Base-by-base conservation (phyloP, 2,113 vertebrate genomes). In the Microtus pennsylvanicus region DNA sequence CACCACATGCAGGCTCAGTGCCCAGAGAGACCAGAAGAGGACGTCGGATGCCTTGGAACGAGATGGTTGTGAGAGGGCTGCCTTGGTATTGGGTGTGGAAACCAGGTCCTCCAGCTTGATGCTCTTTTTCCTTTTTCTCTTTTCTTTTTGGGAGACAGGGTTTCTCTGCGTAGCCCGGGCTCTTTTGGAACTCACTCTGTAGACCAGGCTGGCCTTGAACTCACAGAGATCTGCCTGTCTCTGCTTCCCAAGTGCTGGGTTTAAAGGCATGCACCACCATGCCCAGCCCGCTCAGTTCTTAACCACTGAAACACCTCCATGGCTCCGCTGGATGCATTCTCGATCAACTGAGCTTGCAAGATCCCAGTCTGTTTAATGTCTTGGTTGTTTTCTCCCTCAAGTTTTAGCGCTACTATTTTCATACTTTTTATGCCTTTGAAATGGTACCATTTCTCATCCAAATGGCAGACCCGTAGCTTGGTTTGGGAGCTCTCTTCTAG, bases 361-460 rank as follows among this genome's bases (percentile, higher is more conserved):
- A 87, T 83, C 72, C 95, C 87, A 91, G 87, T 58, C 94, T 76
- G 80, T 24, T 94, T 45, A 70, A 42, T 65, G 35, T 55, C 50
- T n/a, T 77, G 52, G n/a, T 96, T 90, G 47, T n/a, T 67, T 90
- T 58, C 50, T 93, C 92, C 69, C 35, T 96, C 90, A 38, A 85
- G 8, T 86, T 96, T 35, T 93, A 45, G 47, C 82, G 24, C 21
- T 75, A 24, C 52, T 81, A 81, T 94, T 93, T 97, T 93, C 50
- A 61, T 97, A 77, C 28, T 89, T 14, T 6, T 65, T 47, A 58
- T 89, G 26, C n/a, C 95, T 97, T 87, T 13, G 50, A 96, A 89
- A 22, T 74, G 82, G 7, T 61, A 5, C 93, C 50, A 42, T n/a
- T 74, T 89, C 86, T 70, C 9, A 93, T 72, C 52, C 26, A 77